Conservation (phyloP, 1,140 invertebrate genomes). For the Paramacrobiotus metropolitanus region DNA sequence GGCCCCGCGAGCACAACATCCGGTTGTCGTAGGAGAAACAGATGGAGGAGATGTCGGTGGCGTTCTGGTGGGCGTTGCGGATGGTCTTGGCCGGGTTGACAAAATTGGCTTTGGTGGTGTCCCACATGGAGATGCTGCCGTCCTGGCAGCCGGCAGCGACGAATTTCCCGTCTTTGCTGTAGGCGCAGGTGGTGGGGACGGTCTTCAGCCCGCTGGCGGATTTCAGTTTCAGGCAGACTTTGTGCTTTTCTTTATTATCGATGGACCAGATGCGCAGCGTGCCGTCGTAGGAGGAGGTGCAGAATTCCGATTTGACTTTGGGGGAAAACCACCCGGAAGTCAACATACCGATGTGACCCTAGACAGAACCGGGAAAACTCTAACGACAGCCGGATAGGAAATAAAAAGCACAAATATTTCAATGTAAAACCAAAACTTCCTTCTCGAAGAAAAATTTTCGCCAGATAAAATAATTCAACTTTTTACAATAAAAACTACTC, state of each 20-base stretch:
- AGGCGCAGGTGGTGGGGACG: slow-evolving; percentile 56
- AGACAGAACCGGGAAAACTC: too few relatives aligned
- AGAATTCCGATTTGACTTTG: slow-evolving; percentile 62
- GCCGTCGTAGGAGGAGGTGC: slow-evolving; percentile 75
- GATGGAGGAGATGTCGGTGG: slow-evolving; percentile 55
- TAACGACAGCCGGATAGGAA: too few relatives aligned
- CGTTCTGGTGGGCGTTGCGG: slow-evolving; percentile 24
- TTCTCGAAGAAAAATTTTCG: too few relatives aligned
- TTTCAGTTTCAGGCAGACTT: slow-evolving; percentile 64
- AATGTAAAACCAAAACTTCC: too few relatives aligned
- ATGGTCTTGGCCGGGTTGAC: not conserved
- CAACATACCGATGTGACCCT: slow-evolving; percentile 70
- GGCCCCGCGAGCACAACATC: slow-evolving; percentile 49
- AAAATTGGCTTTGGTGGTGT: slow-evolving; percentile 25
- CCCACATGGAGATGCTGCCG: slow-evolving; percentile 94
- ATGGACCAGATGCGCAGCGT: slow-evolving; percentile 75
- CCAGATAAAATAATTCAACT: too few relatives aligned
- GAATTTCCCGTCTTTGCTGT: slow-evolving; percentile 60
- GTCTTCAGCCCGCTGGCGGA: slow-evolving; percentile 66
- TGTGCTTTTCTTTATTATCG: slow-evolving; percentile 41
- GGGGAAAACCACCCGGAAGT: slow-evolving; percentile 87
- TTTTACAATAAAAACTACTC: too few relatives aligned
- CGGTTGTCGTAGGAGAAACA: slow-evolving; percentile 66
- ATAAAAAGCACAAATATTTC: too few relatives aligned
- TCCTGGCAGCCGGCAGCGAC: slow-evolving; percentile 76